phyloP scores from a whole-genome alignment of 2,888 invertebrate genomes.

The Campoplex nolae region DNA sequence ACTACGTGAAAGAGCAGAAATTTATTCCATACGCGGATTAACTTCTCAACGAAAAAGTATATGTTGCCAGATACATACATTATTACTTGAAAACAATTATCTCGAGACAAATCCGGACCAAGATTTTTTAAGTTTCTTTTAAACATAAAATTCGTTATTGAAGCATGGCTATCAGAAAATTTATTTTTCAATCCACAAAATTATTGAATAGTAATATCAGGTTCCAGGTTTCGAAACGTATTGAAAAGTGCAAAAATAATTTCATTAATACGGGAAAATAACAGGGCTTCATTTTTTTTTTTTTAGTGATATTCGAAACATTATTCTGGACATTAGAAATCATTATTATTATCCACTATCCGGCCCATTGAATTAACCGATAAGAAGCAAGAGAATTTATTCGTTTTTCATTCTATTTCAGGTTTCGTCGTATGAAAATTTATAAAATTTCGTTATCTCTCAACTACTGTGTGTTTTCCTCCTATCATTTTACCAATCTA shows the following conservation, averaged over 20 bases:
- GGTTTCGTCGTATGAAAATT: neutral
- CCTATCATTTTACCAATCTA: neutral
- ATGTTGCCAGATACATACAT: neutral
- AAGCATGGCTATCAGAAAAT: neutral
- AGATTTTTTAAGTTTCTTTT: neutral
- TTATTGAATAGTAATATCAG: neutral
- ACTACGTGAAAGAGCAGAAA: conserved; percentile 19
- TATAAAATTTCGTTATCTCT: neutral
- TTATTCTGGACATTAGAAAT: neutral
- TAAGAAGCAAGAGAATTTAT: neutral
- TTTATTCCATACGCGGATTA: conserved; percentile 23
- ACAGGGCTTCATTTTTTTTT: neutral
- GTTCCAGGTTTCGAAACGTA: neutral
- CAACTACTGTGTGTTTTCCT: no score
- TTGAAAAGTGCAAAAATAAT: no score
- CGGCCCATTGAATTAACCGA: neutral
- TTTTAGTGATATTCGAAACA: neutral
- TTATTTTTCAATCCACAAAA: neutral
- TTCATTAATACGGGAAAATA: no score
- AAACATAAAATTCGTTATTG: neutral
- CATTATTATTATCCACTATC: neutral
- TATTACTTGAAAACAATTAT: neutral
- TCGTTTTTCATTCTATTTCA: neutral
- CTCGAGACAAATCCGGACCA: neutral
- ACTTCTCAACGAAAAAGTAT: conserved; percentile 3